phyloP scores from a whole-genome alignment of 2,888 invertebrate genomes.

The Epinotia nisella region DNA sequence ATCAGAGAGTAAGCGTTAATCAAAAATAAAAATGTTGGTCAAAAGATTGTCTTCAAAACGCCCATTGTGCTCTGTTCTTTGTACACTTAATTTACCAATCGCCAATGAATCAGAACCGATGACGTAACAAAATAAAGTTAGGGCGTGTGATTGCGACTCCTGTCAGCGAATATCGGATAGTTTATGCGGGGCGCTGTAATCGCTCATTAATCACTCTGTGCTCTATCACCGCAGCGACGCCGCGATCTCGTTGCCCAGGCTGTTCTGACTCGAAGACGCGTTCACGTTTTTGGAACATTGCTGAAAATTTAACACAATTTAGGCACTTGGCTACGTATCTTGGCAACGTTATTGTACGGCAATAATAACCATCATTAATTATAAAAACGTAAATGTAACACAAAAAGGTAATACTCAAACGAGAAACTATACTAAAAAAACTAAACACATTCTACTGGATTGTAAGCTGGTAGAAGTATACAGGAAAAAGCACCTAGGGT shows the following conservation, averaged over 20 bases:
- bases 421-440: too few species aligned
- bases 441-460: too few species aligned
- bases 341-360: neutral
- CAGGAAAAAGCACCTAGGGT: too few species aligned
- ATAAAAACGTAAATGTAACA: neutral
- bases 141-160: slow-evolving; percentile 47
- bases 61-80: neutral
- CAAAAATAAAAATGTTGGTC: neutral
- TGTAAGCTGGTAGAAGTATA: too few species aligned
- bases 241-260: slow-evolving; percentile 81
- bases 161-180: slow-evolving; percentile 72
- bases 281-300: slow-evolving; percentile 83
- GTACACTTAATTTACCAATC: neutral
- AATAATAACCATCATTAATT: neutral
- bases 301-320: slow-evolving; percentile 66
- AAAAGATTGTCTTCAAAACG: neutral
- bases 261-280: slow-evolving; percentile 81
- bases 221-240: slow-evolving; percentile 83
- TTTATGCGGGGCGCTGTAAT: slow-evolving; percentile 72
- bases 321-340: slow-evolving; percentile 44
- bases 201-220: slow-evolving; percentile 76
- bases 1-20: neutral
- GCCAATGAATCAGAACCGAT: slow-evolving; percentile 5
- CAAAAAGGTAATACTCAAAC: neutral
- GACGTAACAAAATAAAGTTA: slow-evolving; percentile 25